Evolutionary conservation across 2,888 invertebrate genomes (phyloP).

Genomic region (Muscina levida): DNA sequence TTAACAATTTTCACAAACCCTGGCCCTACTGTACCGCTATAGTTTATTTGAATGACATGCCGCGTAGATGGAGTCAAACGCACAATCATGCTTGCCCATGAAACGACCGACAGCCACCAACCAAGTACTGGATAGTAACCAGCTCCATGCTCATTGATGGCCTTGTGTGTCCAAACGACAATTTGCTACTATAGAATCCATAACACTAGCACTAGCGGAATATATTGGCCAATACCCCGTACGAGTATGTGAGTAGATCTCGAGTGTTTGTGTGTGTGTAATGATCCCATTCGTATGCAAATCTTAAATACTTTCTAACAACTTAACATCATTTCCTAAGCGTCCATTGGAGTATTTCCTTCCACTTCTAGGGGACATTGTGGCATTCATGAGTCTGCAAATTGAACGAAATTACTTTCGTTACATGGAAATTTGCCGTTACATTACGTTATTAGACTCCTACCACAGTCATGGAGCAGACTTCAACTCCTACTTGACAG

Average conservation of each 20-base stretch:
- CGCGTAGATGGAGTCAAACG: conserved; percentile 27
- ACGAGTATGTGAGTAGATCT: no score
- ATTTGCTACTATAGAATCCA: not conserved
- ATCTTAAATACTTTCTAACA: conserved; percentile 49
- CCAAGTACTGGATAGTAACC: conserved; percentile 39
- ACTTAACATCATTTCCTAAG: conserved; percentile 37
- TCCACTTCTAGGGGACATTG: conserved; percentile 20
- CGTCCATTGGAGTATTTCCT: conserved; percentile 22
- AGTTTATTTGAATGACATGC: conserved; percentile 36
- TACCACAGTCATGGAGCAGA: conserved; percentile 41
- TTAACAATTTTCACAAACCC: not conserved
- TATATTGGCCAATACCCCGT: no score
- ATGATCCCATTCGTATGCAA: conserved; percentile 17
- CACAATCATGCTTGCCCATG: conserved; percentile 22
- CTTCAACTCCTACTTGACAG: conserved; percentile 34
- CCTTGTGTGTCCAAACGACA: conserved; percentile 35
- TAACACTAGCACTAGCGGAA: not conserved
- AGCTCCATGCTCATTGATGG: conserved; percentile 29
- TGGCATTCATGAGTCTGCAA: conserved; percentile 42
- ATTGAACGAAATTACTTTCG: conserved; percentile 53
- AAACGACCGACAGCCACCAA: conserved; percentile 48
- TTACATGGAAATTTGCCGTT: conserved; percentile 6
- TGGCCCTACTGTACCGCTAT: not conserved
- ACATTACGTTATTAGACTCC: conserved; percentile 44
- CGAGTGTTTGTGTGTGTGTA: no score